Evolutionary conservation across 2,113 vertebrate species (phyloP), one percentile per base, ranked within the genome.

Genomic region (Platichthys flesus): DNA sequence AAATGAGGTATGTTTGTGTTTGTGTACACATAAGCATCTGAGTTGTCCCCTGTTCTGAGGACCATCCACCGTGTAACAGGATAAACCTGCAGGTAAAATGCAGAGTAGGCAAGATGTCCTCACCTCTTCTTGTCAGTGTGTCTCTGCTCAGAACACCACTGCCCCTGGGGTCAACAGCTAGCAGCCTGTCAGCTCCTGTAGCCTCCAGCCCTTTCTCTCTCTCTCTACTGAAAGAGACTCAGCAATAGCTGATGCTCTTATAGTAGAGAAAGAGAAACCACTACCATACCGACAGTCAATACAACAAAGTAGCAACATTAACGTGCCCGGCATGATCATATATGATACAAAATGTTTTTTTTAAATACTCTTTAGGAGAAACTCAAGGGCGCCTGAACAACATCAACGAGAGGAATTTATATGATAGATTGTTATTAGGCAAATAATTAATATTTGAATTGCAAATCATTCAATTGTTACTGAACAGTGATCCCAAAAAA

Each of bases 31-130:
- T 3, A 58, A 61, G n/a, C 55, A 24, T 40, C 40, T 37, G 23
- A 1, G 54, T 64, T 71, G 52, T 62, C 16, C 52, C 73, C 15
- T 52, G 69, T 66, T 76, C 65, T 9, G 14, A 37, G 59, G 78
- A 71, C 56, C 52, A 2, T 82, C 74, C 71, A 66, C 72, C 79
- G 66, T 51, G 58, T 86, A 84, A 87, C 85, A 85, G 84, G 74
- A 88, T 90, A 78, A 73, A 90, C 70, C 72, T 86, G 78, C 84
- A 89, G 88, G 79, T 91, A 88, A 92, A 90, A 85, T 81, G 90
- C 90, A 88, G 85, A 88, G 83, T 85, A 89, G 85, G 86, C 90
- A 86, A 82, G 35, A 86, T 89, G 91, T 91, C 90, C 82, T 81
- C 75, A 64, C 72, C 71, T 88, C 79, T 88, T 67, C 86, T 76